Conservation (phyloP, 2,797 vertebrate species). For the Enoplosus armatus region DNA sequence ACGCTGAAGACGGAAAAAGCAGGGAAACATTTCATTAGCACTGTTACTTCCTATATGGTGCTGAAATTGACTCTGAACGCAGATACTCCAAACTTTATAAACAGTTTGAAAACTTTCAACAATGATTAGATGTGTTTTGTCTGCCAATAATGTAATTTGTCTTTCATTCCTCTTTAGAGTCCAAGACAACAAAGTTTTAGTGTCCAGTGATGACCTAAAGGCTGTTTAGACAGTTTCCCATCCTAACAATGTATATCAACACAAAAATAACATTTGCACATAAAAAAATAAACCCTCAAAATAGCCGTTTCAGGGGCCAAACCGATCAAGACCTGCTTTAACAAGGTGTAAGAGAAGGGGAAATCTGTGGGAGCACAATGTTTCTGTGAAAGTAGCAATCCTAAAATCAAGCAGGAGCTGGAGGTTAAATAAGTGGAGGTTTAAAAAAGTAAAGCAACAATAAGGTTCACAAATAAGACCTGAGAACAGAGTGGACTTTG, state of each 20-base stretch:
- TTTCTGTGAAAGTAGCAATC: conserved; percentile 12
- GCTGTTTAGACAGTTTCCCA: neutral
- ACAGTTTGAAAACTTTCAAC: neutral
- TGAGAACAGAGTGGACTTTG: neutral
- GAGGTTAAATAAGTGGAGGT: neutral
- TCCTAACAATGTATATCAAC: neutral
- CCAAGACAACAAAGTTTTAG: neutral
- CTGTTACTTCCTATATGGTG: neutral
- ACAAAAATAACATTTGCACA: neutral
- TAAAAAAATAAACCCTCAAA: neutral
- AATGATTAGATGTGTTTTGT: neutral
- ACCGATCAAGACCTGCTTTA: conserved; percentile 17
- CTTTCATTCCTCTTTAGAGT: neutral
- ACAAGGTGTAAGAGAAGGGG: neutral
- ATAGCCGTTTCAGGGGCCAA: neutral
- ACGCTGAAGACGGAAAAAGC: conserved; percentile 74
- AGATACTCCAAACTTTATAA: neutral
- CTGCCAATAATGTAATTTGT: neutral
- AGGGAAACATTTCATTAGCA: neutral
- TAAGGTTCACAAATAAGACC: neutral
- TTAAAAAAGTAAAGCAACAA: neutral
- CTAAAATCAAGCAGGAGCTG: neutral
- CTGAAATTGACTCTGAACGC: neutral
- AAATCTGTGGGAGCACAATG: neutral
- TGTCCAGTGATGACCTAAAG: neutral